Percentiles rank a stretch among this genome's conserved stretches.
phyloP scores from a whole-genome alignment of 2,888 invertebrate genomes.

The Antheraea assamensis region DNA sequence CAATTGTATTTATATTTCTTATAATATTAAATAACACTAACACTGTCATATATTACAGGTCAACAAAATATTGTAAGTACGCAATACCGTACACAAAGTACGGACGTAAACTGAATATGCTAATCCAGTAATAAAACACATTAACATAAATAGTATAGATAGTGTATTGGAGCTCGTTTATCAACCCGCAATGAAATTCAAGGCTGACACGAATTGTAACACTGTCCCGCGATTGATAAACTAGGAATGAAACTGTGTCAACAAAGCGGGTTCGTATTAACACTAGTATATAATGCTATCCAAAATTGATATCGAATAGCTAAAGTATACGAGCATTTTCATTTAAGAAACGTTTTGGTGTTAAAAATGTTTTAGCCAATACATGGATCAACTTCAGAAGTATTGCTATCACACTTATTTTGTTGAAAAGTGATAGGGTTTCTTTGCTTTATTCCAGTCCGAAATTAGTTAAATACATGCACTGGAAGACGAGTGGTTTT shows the following conservation, averaged over 20 bases:
- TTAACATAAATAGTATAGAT: constrained; percentile 49
- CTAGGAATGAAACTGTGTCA: constrained; percentile 37
- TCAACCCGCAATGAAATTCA: constrained; percentile 59
- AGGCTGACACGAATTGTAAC: constrained; percentile 55
- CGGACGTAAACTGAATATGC: constrained; percentile 40
- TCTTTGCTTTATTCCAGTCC: too few species aligned
- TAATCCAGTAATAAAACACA: constrained; percentile 60
- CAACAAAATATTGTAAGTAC: neutral
- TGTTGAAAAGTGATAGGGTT: too few species aligned
- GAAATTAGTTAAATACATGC: too few species aligned
- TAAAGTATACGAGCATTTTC: constrained; percentile 1
- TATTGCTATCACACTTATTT: too few species aligned
- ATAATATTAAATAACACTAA: neutral
- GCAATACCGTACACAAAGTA: constrained; percentile 31
- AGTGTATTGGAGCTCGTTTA: constrained; percentile 36
- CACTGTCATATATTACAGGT: neutral
- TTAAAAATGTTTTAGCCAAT: neutral
- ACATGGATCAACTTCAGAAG: too few species aligned
- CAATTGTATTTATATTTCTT: neutral
- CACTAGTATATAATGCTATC: neutral
- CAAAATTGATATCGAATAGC: neutral
- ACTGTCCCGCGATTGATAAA: constrained; percentile 52
- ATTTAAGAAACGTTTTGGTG: neutral
- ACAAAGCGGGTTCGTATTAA: constrained; percentile 11
- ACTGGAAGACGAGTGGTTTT: too few species aligned